phyloP scores from a whole-genome alignment of 2,797 vertebrate genomes.

The Gadopsis bispinosus region DNA sequence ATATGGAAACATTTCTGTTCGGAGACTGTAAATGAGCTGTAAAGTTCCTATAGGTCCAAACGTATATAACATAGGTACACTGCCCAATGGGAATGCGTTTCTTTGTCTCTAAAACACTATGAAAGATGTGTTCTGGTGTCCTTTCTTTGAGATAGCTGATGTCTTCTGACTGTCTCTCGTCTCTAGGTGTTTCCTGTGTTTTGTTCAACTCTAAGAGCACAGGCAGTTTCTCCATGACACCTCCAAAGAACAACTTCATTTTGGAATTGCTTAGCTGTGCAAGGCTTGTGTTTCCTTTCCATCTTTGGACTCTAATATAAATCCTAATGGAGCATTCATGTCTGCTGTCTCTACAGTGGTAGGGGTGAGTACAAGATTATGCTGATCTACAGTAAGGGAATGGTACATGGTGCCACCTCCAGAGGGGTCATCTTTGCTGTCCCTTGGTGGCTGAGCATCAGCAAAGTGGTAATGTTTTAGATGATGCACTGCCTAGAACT shows the following conservation, averaged over 20 bases:
- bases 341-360: neutral
- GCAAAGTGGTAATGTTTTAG: neutral
- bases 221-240: neutral
- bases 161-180: no score
- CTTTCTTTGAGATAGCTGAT: no score
- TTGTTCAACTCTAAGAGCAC: no score
- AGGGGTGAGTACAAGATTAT: neutral
- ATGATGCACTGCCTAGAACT: slow-evolving; percentile 2
- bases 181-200: no score
- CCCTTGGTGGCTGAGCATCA: slow-evolving; percentile 1
- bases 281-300: neutral
- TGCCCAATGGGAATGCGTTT: no score
- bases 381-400: neutral
- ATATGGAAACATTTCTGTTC: no score
- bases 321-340: neutral
- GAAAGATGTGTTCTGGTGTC: no score
- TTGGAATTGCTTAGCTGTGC: neutral
- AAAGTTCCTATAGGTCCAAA: no score
- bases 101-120: no score
- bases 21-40: no score
- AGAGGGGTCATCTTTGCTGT: neutral
- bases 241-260: neutral
- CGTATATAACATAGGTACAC: no score
- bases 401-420: neutral
- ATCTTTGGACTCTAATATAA: neutral